phyloP scores from a whole-genome alignment of 2,797 vertebrate species.

The Cynopterus sphinx region DNA sequence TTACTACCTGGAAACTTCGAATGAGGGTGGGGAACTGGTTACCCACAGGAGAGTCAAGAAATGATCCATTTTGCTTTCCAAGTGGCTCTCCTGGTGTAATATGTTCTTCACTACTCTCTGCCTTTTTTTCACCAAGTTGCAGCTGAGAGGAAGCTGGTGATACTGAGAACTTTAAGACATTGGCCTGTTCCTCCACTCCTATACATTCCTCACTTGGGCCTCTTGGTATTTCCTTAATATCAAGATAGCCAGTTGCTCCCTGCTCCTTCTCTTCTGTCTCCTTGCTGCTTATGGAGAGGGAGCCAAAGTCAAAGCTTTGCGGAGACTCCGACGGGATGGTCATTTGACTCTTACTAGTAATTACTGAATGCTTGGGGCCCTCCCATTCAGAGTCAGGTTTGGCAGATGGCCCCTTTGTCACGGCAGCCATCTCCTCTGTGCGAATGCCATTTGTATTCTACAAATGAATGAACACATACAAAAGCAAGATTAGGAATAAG shows the following conservation, averaged over 20 bases:
- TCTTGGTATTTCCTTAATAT: slow-evolving; percentile 75
- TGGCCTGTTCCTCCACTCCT: slow-evolving; percentile 76
- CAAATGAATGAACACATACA: slow-evolving; percentile 86
- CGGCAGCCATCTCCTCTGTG: slow-evolving; percentile 84
- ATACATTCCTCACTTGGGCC: slow-evolving; percentile 72
- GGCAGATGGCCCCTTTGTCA: slow-evolving; percentile 80
- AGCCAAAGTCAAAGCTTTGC: slow-evolving; percentile 70
- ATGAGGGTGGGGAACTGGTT: slow-evolving; percentile 82
- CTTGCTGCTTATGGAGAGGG: slow-evolving; percentile 81
- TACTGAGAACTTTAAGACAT: slow-evolving; percentile 56
- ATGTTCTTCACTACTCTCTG: slow-evolving; percentile 82
- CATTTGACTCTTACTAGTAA: slow-evolving; percentile 80
- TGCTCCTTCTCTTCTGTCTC: slow-evolving; percentile 77
- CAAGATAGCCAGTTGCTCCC: slow-evolving; percentile 66
- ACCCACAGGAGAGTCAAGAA: slow-evolving; percentile 66
- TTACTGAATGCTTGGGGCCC: slow-evolving; percentile 80
- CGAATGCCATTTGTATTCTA: slow-evolving; percentile 85
- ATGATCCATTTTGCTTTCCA: slow-evolving; percentile 79
- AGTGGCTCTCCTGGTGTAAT: slow-evolving; percentile 64
- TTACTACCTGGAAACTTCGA: slow-evolving; percentile 89
- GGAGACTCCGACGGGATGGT: slow-evolving; percentile 68
- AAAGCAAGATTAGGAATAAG: slow-evolving; percentile 82
- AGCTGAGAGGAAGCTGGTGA: slow-evolving; percentile 68
- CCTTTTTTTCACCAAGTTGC: slow-evolving; percentile 74
- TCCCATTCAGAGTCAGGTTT: slow-evolving; percentile 79